Conservation (phyloP, 2,888 invertebrate species). For the Ennomos fuscantarius region DNA sequence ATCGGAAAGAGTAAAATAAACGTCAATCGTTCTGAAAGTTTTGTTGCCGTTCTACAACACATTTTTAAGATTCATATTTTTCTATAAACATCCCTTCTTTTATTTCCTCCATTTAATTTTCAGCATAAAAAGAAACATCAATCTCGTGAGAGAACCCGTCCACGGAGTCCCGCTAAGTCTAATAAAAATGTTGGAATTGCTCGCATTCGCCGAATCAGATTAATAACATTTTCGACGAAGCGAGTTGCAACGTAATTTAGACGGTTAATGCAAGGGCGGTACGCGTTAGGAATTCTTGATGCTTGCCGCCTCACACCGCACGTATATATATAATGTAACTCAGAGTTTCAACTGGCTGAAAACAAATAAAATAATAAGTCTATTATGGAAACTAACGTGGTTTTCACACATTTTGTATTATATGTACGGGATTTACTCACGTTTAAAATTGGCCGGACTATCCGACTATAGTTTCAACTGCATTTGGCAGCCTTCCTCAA, state of each 20-base stretch:
- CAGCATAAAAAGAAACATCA: slow-evolving; percentile 23
- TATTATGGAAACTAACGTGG: no score
- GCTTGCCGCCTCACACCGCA: slow-evolving; percentile 8
- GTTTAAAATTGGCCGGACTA: no score
- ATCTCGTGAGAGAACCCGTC: slow-evolving; percentile 9
- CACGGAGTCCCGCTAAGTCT: slow-evolving; percentile 8
- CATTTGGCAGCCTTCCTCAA: no score
- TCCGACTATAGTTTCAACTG: no score
- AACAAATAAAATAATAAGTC: no score
- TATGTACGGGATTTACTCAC: no score
- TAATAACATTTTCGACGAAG: slow-evolving; percentile 33
- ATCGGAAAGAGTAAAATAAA: slow-evolving; percentile 10
- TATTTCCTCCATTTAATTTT: slow-evolving; percentile 15
- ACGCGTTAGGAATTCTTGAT: slow-evolving; percentile 35
- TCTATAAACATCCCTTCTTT: slow-evolving; percentile 9
- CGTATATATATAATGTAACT: not conserved
- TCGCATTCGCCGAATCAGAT: slow-evolving; percentile 30
- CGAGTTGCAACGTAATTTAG: slow-evolving; percentile 28
- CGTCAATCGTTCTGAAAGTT: slow-evolving; percentile 12
- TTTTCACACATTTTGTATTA: no score
- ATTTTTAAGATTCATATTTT: not conserved
- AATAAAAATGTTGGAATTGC: slow-evolving; percentile 32
- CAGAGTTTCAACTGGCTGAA: not conserved
- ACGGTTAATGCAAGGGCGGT: slow-evolving; percentile 44
- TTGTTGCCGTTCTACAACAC: no score